A percentile compares a stretch with the other conserved stretches of the same genome.
Conservation (phyloP, 2,113 vertebrate genomes). For the Trichomycterus rosablanca region DNA sequence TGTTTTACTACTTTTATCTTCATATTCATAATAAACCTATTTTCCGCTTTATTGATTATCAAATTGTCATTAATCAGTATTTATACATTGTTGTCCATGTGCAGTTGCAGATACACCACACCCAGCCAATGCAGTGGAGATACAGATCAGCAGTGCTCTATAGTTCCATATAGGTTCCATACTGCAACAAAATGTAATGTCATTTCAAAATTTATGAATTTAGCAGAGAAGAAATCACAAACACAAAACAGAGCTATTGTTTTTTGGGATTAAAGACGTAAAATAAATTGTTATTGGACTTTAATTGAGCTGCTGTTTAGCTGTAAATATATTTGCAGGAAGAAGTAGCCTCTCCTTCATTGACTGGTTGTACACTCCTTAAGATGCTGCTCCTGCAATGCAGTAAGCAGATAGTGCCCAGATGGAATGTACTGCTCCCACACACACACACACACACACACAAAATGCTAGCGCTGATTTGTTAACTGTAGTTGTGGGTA, state of each 20-base stretch:
- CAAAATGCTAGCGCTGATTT: background rate
- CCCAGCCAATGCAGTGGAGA: slow-evolving; percentile 30
- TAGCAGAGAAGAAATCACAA: too few relatives aligned
- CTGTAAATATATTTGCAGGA: slow-evolving; percentile 15
- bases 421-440: slow-evolving; percentile 14
- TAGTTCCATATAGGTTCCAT: background rate
- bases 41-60: too few relatives aligned
- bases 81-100: background rate
- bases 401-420: slow-evolving; percentile 42
- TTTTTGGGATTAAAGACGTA: too few relatives aligned
- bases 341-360: slow-evolving; percentile 11
- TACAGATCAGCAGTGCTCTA: slow-evolving; percentile 5
- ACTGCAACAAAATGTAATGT: background rate
- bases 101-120: slow-evolving; percentile 23
- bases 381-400: slow-evolving; percentile 44
- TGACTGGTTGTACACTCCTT: slow-evolving; percentile 12
- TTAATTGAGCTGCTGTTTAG: too few relatives aligned
- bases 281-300: too few relatives aligned
- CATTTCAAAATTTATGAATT: too few relatives aligned
- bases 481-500: background rate
- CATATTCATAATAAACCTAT: too few relatives aligned
- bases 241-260: too few relatives aligned
- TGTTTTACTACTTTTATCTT: too few relatives aligned
- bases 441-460: slow-evolving; percentile 19
- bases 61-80: too few relatives aligned